phyloP scores from a whole-genome alignment of 2,888 invertebrate species.

The Galerucella pusilla region DNA sequence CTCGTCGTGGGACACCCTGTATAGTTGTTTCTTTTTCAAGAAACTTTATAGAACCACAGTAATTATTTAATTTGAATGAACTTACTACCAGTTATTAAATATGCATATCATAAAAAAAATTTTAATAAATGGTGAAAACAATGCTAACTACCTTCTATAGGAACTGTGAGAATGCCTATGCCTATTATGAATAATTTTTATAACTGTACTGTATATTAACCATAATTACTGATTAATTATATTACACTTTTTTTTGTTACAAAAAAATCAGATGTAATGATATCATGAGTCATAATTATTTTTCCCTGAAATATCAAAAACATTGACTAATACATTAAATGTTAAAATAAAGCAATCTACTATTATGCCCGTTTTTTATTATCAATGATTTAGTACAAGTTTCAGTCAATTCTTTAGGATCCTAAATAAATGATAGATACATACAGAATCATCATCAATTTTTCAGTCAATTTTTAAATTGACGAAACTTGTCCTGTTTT shows the following conservation, averaged over 20 bases:
- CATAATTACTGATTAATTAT: not conserved
- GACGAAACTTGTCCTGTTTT: no score
- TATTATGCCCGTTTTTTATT: no score
- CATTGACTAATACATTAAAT: not conserved
- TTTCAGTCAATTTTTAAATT: no score
- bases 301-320: not conserved
- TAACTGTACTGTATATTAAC: conserved; percentile 6
- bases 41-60: not conserved
- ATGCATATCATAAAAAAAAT: not conserved
- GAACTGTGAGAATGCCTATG: not conserved
- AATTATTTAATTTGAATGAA: not conserved
- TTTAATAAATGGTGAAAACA: not conserved
- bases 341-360: not conserved
- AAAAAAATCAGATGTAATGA: not conserved
- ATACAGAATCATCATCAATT: no score
- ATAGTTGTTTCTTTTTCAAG: no score
- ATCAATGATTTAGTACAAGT: no score
- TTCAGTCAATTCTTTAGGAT: no score
- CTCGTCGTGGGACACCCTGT: no score
- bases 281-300: no score
- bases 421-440: no score
- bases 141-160: not conserved
- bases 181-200: not conserved
- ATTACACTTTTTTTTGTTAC: not conserved
- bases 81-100: not conserved